Base-by-base conservation (phyloP, 2,113 vertebrate genomes). In the Recurvirostra avosetta region DNA sequence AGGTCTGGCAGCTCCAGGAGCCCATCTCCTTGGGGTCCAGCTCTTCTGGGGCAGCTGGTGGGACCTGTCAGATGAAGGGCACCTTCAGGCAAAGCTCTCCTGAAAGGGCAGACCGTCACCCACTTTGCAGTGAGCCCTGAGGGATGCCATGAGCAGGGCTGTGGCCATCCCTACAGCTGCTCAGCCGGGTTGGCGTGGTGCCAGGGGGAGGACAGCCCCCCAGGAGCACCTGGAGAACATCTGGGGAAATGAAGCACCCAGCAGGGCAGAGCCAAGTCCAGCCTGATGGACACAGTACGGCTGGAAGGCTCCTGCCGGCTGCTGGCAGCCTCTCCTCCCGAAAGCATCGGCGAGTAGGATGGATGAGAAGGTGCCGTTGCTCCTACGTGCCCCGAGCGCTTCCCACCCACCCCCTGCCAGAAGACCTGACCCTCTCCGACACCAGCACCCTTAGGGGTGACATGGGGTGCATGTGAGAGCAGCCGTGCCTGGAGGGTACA, bases 1-100 rank as follows among this genome's bases (percentile, higher is more conserved):
- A 36, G 68, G 12, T 40, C 45, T 0, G 0, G 43, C 14, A 41
- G 40, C 36, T 40, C 13, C 1, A 1, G 30, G 8, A 91, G 10
- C 34, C 34, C 0, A 0, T 18, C 8, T 85, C 8, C 25, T 26
- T 62, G 73, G 30, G 32, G 23, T 91, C 23, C 25, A 6, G 16
- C 11, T 61, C 23, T 49, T 50, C 61, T 12, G 17, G 43, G 23
- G 36, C 68, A 68, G 52, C 12, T 36, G 52, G 20, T 27, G 26
- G 45, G 43, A 56, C 29, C 41, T 9, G 0, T 5, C 41, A 55
- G 30, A 43, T 1, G 16, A 94, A 92, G 58, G 65, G 58, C 73
- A 90, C 74, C 77, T 94, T 92, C 80, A 94, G 77, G 47, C 36
- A 75, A 78, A 61, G 80, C 73, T 85, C 61, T 74, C 27, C 70